Evolutionary conservation across 2,888 invertebrate species (phyloP), one percentile per base, ranked within the genome.

Genomic region (Drosophila bunnanda): DNA sequence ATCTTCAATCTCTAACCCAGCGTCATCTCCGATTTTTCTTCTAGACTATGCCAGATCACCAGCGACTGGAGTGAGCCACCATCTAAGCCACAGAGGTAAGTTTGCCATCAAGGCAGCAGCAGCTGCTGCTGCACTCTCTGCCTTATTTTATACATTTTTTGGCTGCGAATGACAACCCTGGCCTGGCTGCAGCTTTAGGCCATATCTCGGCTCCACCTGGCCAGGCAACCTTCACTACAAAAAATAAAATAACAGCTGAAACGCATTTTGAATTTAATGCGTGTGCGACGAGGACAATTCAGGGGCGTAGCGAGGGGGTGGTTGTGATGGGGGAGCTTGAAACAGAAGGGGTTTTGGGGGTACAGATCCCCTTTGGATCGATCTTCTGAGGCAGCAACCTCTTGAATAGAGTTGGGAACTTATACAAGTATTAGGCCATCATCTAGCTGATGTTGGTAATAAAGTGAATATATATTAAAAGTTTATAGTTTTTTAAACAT

Each of bases 191-290:
- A 83, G 80, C 83, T 70, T 72, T 52, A 34, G 20, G 56, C 58
- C 36, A 43, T n/a, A 28, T 30, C 44, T 50, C 54, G 46, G 36
- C 39, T 69, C 59, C 54, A 59, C 58, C 59, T 75, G 58, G 76
- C 59, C 72, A 38, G 79, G 66, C 83, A 84, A 88, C 83, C 83
- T 84, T 84, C 83, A 70, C 57, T 38, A n/a, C n/a, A 71, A 69
- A 80, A 77, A 79, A n/a, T 15, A 68, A 22, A 44, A 2, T 25
- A 25, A 25, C 25, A 69, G 39, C 72, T 83, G 88, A 85, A 89
- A 83, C 83, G 89, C 83, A 83, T 83, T 83, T 83, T 80, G 78
- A 89, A 84, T 83, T 83, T 74, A 89, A 80, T 89, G 89, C 89
- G 89, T 89, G 74, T 85, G 72, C 81, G 57, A 75, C 74, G 55